Percentiles rank a stretch among this genome's conserved stretches.
phyloP scores from a whole-genome alignment of 2,797 vertebrate species.

The Sebastes trivittatus region DNA sequence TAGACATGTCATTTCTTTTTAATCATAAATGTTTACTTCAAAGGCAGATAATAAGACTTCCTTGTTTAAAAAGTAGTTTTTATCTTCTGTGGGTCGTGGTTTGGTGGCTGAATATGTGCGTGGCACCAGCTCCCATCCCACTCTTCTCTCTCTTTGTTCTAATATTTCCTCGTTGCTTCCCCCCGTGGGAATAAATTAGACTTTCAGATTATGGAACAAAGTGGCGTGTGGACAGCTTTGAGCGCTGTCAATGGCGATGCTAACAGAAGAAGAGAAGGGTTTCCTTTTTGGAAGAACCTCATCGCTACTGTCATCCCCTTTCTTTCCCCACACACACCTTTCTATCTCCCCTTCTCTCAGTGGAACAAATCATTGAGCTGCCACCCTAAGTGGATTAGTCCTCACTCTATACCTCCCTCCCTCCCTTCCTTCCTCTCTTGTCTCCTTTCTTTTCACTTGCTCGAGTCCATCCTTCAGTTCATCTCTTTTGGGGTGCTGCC shows the following conservation, averaged over 20 bases:
- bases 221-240: constrained; percentile 23
- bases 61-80: not conserved
- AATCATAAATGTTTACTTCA: not conserved
- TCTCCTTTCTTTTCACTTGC: constrained; percentile 26
- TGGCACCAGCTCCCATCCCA: not conserved
- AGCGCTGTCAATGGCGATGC: not conserved
- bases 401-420: constrained; percentile 31
- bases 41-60: not conserved
- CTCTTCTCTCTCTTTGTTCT: constrained; percentile 8
- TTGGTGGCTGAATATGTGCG: not conserved
- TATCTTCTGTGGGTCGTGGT: not conserved
- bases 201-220: constrained; percentile 49
- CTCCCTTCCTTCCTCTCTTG: constrained; percentile 8
- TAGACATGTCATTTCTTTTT: not conserved
- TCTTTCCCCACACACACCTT: not conserved
- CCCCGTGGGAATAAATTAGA: constrained; percentile 63
- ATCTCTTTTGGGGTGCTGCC: constrained; percentile 8
- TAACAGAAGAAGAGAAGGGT: not conserved
- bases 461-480: constrained; percentile 43
- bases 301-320: constrained; percentile 9
- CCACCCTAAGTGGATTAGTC: constrained; percentile 71
- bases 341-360: constrained; percentile 33
- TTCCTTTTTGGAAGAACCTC: constrained; percentile 22
- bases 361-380: constrained; percentile 77
- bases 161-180: constrained; percentile 14